phyloP scores from a whole-genome alignment of 2,888 invertebrate species.

The Pterobdella sp. region DNA sequence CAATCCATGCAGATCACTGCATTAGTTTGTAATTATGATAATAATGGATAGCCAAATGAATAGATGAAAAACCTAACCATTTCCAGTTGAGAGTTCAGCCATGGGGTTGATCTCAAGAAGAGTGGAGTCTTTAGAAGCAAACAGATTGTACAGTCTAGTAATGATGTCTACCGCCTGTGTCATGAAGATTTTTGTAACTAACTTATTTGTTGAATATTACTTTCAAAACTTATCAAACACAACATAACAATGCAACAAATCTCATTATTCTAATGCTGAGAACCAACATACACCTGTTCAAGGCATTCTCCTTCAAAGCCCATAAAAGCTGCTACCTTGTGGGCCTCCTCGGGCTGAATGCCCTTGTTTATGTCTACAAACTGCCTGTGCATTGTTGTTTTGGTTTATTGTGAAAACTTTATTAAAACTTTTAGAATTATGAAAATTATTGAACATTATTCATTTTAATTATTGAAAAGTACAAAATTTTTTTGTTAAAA shows the following conservation, averaged over 20 bases:
- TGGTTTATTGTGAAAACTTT: too few species aligned
- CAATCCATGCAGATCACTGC: slow-evolving; percentile 85
- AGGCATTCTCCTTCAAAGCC: slow-evolving; percentile 39
- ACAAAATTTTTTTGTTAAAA: too few species aligned
- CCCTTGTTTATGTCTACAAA: slow-evolving; percentile 69
- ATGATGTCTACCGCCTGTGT: slow-evolving; percentile 65
- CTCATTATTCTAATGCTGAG: background rate
- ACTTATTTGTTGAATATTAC: slow-evolving; percentile 10
- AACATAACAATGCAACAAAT: background rate
- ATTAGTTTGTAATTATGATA: background rate
- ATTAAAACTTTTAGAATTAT: too few species aligned
- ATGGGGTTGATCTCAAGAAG: slow-evolving; percentile 80
- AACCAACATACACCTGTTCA: slow-evolving; percentile 32
- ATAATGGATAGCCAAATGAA: background rate
- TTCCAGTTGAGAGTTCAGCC: slow-evolving; percentile 70
- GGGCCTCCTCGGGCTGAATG: slow-evolving; percentile 33
- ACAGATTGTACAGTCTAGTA: slow-evolving; percentile 73
- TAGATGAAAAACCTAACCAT: slow-evolving; percentile 44
- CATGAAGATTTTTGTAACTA: background rate
- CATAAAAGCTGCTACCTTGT: slow-evolving; percentile 36
- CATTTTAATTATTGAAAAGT: too few species aligned
- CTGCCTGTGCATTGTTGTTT: too few species aligned
- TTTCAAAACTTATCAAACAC: background rate
- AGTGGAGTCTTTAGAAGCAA: slow-evolving; percentile 78
- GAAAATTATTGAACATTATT: too few species aligned